Conservation (phyloP, 2,797 vertebrate genomes). For the Betta splendens region DNA sequence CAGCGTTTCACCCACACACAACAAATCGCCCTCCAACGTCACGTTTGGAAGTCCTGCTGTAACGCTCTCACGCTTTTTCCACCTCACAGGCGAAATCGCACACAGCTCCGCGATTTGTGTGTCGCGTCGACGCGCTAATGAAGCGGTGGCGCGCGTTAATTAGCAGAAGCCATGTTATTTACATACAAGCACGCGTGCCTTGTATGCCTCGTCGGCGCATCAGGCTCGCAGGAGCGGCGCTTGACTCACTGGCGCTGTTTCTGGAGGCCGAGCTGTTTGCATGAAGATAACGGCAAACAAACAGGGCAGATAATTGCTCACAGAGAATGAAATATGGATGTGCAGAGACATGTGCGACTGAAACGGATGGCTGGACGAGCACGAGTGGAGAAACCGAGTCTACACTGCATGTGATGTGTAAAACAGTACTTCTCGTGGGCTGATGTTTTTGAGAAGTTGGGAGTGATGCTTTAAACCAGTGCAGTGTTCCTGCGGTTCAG, state of each 20-base stretch:
- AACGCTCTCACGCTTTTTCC: too few relatives aligned
- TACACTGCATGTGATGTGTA: too few relatives aligned
- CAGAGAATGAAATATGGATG: conserved; percentile 39
- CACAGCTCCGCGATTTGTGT: neutral
- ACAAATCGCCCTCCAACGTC: conserved; percentile 14
- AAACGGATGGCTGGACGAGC: conserved; percentile 37
- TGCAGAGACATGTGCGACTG: conserved; percentile 23
- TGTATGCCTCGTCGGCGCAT: conserved; percentile 41
- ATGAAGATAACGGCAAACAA: conserved; percentile 59
- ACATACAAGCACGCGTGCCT: too few relatives aligned
- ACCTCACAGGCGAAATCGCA: too few relatives aligned
- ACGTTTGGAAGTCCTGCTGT: too few relatives aligned
- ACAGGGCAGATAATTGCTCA: conserved; percentile 51
- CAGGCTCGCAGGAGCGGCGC: conserved; percentile 25
- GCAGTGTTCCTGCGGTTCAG: neutral
- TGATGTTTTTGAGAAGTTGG: too few relatives aligned
- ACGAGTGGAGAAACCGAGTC: conserved; percentile 5
- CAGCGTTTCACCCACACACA: conserved; percentile 1
- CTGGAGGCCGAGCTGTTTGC: conserved; percentile 45
- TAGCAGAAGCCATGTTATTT: conserved; percentile 16
- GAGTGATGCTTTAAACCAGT: neutral
- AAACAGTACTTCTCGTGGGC: too few relatives aligned
- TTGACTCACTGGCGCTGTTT: conserved; percentile 35
- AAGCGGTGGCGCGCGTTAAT: conserved; percentile 1
- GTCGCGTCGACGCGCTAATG: conserved; percentile 2